Percentiles rank a stretch among this genome's conserved stretches.
Evolutionary conservation across 2,888 invertebrate species (phyloP).

Genomic region (Acronicta aceris): DNA sequence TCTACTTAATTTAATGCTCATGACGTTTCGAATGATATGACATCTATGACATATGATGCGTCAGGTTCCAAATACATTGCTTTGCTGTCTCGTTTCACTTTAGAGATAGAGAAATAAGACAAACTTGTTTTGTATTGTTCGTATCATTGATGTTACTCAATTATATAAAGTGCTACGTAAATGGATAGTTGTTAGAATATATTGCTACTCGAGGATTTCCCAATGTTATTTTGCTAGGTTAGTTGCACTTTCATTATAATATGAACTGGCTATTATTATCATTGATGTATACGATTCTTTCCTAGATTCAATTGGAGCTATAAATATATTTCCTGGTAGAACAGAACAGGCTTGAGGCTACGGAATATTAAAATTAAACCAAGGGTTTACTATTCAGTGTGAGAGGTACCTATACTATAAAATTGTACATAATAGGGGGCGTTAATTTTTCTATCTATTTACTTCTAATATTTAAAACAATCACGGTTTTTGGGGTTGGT

Average conservation of each 20-base stretch:
- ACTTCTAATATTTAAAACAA: too few species aligned
- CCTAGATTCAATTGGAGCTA: constrained; percentile 3
- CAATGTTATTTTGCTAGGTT: constrained; percentile 45
- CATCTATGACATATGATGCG: too few species aligned
- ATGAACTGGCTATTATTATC: constrained; percentile 22
- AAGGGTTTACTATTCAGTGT: constrained; percentile 5
- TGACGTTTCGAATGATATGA: too few species aligned
- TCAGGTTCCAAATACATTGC: not conserved
- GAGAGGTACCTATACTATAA: not conserved
- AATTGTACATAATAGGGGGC: constrained; percentile 22
- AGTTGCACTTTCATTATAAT: constrained; percentile 40
- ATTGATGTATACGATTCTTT: constrained; percentile 11
- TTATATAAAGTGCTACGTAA: constrained; percentile 10
- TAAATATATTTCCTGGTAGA: constrained; percentile 7
- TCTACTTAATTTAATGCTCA: too few species aligned
- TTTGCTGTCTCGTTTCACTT: not conserved
- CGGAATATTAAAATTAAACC: constrained; percentile 13
- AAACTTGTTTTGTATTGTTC: constrained; percentile 8
- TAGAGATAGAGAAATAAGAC: constrained; percentile 7
- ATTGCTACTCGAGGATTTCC: constrained; percentile 15
- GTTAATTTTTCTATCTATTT: too few species aligned
- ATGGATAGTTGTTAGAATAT: constrained; percentile 19
- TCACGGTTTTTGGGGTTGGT: too few species aligned
- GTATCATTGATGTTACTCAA: constrained; percentile 3
- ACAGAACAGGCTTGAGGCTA: constrained; percentile 3